These are phyloP conservation scores for Columba janthina DNA, from an alignment of 2,113 vertebrate genomes.

Conservation along the genomic window DNA sequence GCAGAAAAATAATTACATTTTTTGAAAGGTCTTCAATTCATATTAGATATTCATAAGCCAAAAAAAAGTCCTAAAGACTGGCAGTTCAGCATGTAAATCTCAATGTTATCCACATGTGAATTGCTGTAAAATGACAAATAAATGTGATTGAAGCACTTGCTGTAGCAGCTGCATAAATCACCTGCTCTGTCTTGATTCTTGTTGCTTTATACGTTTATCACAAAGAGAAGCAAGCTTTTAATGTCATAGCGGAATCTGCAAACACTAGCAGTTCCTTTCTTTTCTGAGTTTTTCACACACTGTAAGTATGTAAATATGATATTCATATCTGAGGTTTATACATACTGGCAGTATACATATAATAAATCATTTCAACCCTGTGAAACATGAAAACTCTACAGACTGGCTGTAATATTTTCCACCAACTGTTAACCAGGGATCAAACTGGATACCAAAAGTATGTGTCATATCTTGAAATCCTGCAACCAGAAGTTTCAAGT, in stretches of 20 bases:
- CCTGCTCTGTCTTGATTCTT: conserved; percentile 6
- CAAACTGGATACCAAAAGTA: neutral
- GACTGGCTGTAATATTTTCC: neutral
- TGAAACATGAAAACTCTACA: neutral
- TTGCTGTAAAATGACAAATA: conserved; percentile 57
- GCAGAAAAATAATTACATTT: conserved; percentile 38
- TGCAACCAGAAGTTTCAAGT: neutral
- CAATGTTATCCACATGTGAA: conserved; percentile 22
- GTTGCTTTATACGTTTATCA: conserved; percentile 3
- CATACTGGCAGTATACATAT: neutral
- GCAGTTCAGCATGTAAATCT: conserved; percentile 45
- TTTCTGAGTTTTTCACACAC: neutral
- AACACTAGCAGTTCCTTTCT: neutral
- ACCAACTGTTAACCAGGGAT: neutral
- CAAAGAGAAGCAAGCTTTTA: neutral
- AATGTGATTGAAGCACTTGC: conserved; percentile 50
- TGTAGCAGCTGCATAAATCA: conserved; percentile 38
- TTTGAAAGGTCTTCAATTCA: conserved; percentile 37
- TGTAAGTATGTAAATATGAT: accelerated
- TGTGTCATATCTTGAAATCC: neutral
- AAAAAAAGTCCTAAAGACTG: neutral
- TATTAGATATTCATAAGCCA: conserved; percentile 35
- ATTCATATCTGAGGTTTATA: neutral
- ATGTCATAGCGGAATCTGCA: neutral
- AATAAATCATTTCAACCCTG: neutral